Evolutionary conservation across 2,797 vertebrate species (phyloP).

Genomic region (Manis javanica): DNA sequence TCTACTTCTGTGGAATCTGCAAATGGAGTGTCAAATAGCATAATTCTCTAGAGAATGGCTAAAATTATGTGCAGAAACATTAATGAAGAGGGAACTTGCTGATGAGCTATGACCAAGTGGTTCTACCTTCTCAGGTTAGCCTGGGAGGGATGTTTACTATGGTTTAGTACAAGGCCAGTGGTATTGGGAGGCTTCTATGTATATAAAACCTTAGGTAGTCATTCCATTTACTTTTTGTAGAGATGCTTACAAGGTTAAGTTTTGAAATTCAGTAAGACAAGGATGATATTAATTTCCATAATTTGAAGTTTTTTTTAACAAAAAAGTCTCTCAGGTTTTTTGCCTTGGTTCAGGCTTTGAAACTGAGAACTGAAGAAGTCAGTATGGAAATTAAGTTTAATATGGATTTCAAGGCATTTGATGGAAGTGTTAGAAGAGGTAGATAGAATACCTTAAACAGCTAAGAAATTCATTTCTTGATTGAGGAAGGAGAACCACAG

Average conservation of each 20-base stretch:
- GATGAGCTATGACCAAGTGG: neutral
- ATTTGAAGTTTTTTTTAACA: neutral
- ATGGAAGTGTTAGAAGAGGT: neutral
- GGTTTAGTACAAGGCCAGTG: neutral
- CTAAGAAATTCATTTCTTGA: slow-evolving; percentile 11
- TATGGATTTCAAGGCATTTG: neutral
- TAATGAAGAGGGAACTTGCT: neutral
- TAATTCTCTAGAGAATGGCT: neutral
- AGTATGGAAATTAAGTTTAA: neutral
- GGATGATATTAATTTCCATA: neutral
- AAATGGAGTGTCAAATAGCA: neutral
- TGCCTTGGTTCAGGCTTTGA: neutral
- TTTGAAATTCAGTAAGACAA: slow-evolving; percentile 10
- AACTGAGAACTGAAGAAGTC: neutral
- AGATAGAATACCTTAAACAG: neutral
- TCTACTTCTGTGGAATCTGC: neutral
- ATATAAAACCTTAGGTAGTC: neutral
- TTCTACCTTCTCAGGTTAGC: neutral
- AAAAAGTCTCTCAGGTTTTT: neutral
- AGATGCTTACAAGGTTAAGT: neutral
- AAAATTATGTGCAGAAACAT: neutral
- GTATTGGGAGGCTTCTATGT: neutral
- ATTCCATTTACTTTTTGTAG: neutral
- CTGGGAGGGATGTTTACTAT: neutral
- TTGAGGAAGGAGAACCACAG: neutral